Conservation (phyloP, 2,113 vertebrate species). For the Gila orcuttii region DNA sequence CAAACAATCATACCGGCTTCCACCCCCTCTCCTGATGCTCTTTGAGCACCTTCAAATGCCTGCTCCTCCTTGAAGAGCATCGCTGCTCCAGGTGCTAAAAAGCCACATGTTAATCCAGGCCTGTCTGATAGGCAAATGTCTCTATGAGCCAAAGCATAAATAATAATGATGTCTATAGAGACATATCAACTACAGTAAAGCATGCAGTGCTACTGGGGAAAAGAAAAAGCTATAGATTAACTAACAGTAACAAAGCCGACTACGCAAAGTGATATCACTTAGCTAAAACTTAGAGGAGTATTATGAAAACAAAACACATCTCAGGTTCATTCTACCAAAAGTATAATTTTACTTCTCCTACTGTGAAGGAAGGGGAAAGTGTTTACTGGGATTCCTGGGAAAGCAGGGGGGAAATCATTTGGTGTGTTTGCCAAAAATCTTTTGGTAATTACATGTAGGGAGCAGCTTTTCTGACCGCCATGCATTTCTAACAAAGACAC, state of each 20-base stretch:
- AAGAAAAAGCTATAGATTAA: neutral
- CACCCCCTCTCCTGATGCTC: conserved; percentile 21
- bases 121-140: conserved; percentile 48
- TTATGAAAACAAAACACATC: conserved; percentile 38
- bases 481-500: conserved; percentile 64
- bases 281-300: neutral
- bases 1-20: conserved; percentile 50
- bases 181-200: conserved; percentile 4
- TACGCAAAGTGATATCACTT: neutral
- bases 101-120: conserved; percentile 53
- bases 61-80: conserved; percentile 47
- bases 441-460: conserved; percentile 65
- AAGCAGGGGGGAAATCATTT: conserved; percentile 55
- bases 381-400: conserved; percentile 51
- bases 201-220: neutral
- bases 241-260: neutral
- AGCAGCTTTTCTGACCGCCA: conserved; percentile 57
- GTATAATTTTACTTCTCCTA: conserved; percentile 59
- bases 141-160: conserved; percentile 46
- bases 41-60: conserved; percentile 55
- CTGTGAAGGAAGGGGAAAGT: conserved; percentile 51
- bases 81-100: conserved; percentile 39
- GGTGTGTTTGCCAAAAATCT: conserved; percentile 58
- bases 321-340: conserved; percentile 53
- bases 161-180: conserved; percentile 39